A percentile compares a stretch with the other conserved stretches of the same genome.
phyloP scores from a whole-genome alignment of 1,140 invertebrate species.

The Drosophila baimaii region DNA sequence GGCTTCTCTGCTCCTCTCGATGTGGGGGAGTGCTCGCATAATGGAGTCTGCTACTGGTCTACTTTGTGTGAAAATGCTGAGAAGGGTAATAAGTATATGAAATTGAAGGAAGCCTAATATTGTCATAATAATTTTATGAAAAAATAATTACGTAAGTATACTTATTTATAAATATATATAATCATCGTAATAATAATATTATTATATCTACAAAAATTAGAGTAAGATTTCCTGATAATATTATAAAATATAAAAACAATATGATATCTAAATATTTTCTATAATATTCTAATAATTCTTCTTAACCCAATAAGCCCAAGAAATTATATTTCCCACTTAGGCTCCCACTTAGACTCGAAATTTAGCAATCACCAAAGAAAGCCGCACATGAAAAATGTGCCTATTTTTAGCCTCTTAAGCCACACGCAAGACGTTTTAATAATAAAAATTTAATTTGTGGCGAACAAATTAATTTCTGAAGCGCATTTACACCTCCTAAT shows the following conservation, averaged over 20 bases:
- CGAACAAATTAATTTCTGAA: conserved; percentile 80
- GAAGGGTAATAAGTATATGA: background rate
- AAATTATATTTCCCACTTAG: conserved; percentile 17
- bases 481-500: conserved; percentile 82
- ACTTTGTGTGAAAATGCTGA: background rate
- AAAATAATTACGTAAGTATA: too few species aligned
- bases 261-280: too few species aligned
- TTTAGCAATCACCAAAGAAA: conserved; percentile 22
- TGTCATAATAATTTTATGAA: background rate
- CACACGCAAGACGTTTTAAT: conserved; percentile 78
- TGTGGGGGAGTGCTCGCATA: conserved; percentile 12
- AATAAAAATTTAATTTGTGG: conserved; percentile 83
- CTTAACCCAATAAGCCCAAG: background rate
- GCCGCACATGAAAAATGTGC: conserved; percentile 34
- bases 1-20: background rate
- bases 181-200: too few species aligned
- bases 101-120: background rate
- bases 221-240: too few species aligned
- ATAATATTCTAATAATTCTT: background rate
- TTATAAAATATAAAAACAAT: too few species aligned
- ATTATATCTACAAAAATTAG: too few species aligned
- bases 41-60: background rate
- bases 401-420: conserved; percentile 48
- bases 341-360: background rate
- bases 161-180: too few species aligned